Evolutionary conservation across 2,113 vertebrate species (phyloP).

Genomic region (Cryptoleucopteryx plumbea): DNA sequence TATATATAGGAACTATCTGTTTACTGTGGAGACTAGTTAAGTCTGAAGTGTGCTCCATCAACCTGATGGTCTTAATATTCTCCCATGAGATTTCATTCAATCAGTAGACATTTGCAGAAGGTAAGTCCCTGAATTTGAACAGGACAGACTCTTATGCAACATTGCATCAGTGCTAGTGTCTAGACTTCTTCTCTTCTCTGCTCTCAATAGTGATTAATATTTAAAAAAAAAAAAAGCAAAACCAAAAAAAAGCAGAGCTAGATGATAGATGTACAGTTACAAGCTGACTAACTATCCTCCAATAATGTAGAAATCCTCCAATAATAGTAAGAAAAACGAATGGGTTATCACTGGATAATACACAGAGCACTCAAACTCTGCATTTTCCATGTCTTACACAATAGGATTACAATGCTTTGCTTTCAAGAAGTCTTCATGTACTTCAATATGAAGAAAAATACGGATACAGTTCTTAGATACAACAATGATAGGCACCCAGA

Average conservation of each 20-base stretch:
- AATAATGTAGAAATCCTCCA: not conserved
- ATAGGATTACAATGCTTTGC: not conserved
- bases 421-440: not conserved
- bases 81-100: not conserved
- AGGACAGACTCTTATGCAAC: not conserved
- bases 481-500: not conserved
- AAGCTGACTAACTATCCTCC: not conserved
- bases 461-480: not conserved
- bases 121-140: not conserved
- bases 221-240: too few relatives aligned
- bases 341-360: not conserved
- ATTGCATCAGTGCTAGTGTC: too few relatives aligned
- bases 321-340: not conserved
- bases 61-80: not conserved
- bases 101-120: not conserved
- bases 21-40: not conserved
- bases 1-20: not conserved
- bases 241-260: not conserved
- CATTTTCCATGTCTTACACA: not conserved
- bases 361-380: not conserved
- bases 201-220: not conserved
- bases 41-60: not conserved
- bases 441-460: not conserved
- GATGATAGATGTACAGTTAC: not conserved
- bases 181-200: not conserved